Evolutionary conservation across 2,113 vertebrate genomes (phyloP), one percentile per base, ranked within the genome.

Genomic region (Varanus salvator): DNA sequence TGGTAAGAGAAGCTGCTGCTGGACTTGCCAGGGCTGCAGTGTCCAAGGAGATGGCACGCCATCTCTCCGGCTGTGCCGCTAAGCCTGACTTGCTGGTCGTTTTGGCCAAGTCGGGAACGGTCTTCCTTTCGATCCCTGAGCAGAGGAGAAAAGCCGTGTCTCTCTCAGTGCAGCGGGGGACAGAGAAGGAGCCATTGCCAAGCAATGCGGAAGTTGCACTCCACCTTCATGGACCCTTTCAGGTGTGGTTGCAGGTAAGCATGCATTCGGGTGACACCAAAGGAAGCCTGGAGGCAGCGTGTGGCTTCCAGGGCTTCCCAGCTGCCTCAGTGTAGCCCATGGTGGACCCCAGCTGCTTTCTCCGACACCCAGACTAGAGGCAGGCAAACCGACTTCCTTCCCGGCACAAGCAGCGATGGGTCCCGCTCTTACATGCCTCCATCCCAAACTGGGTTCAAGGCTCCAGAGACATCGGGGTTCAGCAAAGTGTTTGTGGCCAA

Each of bases 121-220:
- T 60, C 85, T 86, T 72, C 54, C 64, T 64, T 72, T 72, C 54
- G 77, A 54, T 34, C 15, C 23, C 38, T n/a, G 6, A n/a, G 50
- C 48, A 44, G 19, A 54, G 48, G 29, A 52, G 83, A 71, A 25
- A 34, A 85, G 48, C 54, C 54, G 2, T 12, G 7, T 12, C 34
- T 75, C 74, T 71, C 52, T 64, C 44, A 87, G 29, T 64, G 29
- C 14, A 48, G 72, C 3, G 29, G 31, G 21, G 21, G 60, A 75
- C 84, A 86, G 75, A 34, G 21, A 77, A 6, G 50, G 52, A 76
- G 71, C 29, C 34, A 86, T 86, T 86, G 72, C 85, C 76, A 76
- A 9, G 71, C 83, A 85, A 52, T 68, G 21, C 27, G 83, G 83
- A 71, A 85, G 44, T 31, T 52, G 83, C 44, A 27, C 25, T 54